These are phyloP conservation scores for Lophochroa leadbeateri DNA, from an alignment of 2,113 vertebrate genomes.

Conservation along the genomic window DNA sequence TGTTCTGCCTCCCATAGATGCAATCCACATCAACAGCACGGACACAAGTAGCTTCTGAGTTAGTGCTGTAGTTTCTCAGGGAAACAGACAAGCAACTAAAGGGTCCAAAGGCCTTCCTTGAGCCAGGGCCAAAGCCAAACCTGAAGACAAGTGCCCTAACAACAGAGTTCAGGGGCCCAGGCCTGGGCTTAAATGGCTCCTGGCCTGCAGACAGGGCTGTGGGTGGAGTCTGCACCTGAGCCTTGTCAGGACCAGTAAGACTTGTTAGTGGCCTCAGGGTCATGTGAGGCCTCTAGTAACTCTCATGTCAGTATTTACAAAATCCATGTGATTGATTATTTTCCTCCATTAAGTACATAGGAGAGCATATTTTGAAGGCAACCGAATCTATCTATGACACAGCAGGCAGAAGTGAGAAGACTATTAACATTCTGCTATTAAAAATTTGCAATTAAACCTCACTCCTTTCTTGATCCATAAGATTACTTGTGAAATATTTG, in stretches of 20 bases:
- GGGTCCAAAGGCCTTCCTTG: neutral
- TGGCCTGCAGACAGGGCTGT: neutral
- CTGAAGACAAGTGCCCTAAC: fast-evolving
- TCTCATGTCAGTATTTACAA: neutral
- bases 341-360: neutral
- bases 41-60: neutral
- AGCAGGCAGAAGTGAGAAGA: neutral
- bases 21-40: fast-evolving
- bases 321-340: neutral
- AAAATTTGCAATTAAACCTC: neutral
- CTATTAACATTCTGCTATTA: neutral
- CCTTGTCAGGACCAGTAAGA: neutral
- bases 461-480: neutral
- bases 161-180: fast-evolving
- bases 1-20: neutral
- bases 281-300: neutral
- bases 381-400: neutral
- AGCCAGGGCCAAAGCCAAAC: fast-evolving
- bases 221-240: neutral
- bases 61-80: neutral
- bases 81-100: neutral
- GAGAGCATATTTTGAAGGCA: neutral
- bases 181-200: neutral
- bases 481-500: neutral
- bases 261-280: neutral